Evolutionary conservation across 2,797 vertebrate species (phyloP).

Genomic region (Alfaro cultratus): DNA sequence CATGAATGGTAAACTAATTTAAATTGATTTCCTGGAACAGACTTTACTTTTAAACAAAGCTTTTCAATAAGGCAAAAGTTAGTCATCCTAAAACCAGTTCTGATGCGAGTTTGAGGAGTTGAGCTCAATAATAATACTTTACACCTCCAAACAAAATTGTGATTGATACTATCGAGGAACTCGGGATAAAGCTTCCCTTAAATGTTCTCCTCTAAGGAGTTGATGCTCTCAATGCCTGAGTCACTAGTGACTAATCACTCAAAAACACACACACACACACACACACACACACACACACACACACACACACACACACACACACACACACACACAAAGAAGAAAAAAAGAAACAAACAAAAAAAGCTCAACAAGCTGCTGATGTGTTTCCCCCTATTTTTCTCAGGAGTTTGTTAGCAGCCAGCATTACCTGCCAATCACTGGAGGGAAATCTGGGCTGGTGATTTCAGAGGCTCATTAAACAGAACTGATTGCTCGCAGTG

Average conservation of each 20-base stretch:
- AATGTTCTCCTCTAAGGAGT: not conserved
- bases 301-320: not conserved
- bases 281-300: not conserved
- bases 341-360: too few relatives aligned
- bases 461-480: conserved; percentile 16
- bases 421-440: conserved; percentile 15
- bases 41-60: too few relatives aligned
- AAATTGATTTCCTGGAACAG: too few relatives aligned
- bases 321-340: too few relatives aligned
- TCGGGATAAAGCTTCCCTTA: not conserved
- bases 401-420: conserved; percentile 7
- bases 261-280: not conserved
- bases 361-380: not conserved
- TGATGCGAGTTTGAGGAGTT: too few relatives aligned
- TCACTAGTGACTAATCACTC: not conserved
- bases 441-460: not conserved
- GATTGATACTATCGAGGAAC: not conserved
- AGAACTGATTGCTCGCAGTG: not conserved
- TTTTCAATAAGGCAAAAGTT: too few relatives aligned
- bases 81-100: too few relatives aligned
- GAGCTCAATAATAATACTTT: not conserved
- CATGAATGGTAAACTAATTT: too few relatives aligned
- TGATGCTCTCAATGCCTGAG: not conserved
- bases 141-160: not conserved
- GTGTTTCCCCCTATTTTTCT: conserved; percentile 4